A percentile compares a stretch with the other conserved stretches of the same genome.
Conservation (phyloP, 2,113 vertebrate genomes). For the Calyptomena viridis region DNA sequence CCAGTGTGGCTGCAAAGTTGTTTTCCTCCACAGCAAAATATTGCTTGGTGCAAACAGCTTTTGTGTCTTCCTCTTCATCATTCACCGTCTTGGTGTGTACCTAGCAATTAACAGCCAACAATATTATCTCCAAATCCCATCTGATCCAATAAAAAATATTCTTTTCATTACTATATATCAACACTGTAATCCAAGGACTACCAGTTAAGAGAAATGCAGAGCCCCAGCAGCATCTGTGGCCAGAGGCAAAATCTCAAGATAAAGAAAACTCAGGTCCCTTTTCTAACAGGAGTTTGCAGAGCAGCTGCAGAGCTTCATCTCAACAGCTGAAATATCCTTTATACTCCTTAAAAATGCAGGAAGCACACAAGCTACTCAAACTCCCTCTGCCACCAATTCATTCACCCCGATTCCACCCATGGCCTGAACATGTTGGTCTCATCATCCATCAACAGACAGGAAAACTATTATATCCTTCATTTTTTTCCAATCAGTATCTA, state of each 20-base stretch:
- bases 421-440: background rate
- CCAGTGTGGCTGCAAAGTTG: background rate
- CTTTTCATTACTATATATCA: background rate
- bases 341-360: background rate
- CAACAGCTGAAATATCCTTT: slow-evolving; percentile 4
- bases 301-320: slow-evolving; percentile 49
- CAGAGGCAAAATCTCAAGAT: background rate
- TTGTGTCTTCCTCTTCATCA: background rate
- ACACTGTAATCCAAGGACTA: background rate
- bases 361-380: background rate
- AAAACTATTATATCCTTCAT: background rate
- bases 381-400: background rate
- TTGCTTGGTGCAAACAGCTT: background rate
- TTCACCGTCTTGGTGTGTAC: background rate
- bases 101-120: background rate
- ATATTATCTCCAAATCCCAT: background rate
- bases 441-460: background rate
- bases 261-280: background rate
- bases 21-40: background rate
- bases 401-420: background rate
- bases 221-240: background rate
- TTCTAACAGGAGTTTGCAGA: background rate
- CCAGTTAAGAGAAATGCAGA: background rate
- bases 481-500: background rate
- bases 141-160: background rate